phyloP scores from a whole-genome alignment of 1,140 invertebrate genomes.

The Theocolax elegans region DNA sequence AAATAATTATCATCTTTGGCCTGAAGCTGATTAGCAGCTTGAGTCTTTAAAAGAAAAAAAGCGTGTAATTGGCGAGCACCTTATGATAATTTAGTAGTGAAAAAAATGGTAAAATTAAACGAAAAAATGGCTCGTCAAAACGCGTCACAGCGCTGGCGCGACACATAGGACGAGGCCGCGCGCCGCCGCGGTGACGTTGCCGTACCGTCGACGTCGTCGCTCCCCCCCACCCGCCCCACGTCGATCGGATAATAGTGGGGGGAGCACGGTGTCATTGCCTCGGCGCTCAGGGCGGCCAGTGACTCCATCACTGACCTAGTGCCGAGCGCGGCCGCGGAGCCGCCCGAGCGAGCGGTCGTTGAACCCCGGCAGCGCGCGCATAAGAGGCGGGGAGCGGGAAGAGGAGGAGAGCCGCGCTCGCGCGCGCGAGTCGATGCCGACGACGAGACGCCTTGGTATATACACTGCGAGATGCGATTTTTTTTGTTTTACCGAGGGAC shows the following conservation, averaged over 20 bases:
- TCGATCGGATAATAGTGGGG: too few relatives aligned
- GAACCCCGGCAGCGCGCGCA: constrained; percentile 56
- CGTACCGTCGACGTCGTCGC: constrained; percentile 24
- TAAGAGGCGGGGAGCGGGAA: too few relatives aligned
- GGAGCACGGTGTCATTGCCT: constrained; percentile 66
- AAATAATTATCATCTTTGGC: too few relatives aligned
- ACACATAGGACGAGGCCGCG: too few relatives aligned
- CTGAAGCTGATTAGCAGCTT: too few relatives aligned
- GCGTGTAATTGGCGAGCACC: too few relatives aligned
- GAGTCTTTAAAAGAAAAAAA: too few relatives aligned
- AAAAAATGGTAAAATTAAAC: constrained; percentile 2
- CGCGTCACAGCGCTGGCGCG: background rate
- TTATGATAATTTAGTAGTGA: too few relatives aligned
- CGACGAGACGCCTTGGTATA: too few relatives aligned
- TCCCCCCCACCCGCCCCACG: background rate
- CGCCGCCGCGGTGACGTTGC: constrained; percentile 40
- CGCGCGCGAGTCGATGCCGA: background rate
- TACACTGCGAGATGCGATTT: too few relatives aligned
- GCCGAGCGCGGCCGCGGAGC: constrained; percentile 60
- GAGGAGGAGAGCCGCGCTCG: background rate
- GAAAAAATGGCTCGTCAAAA: constrained; percentile 5
- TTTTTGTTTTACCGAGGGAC: too few relatives aligned
- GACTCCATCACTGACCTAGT: constrained; percentile 70
- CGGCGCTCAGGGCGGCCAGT: constrained; percentile 67
- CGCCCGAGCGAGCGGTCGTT: constrained; percentile 57